Evolutionary conservation across 2,113 vertebrate genomes (phyloP), one percentile per base, ranked within the genome.

Genomic region (Ivindomyrus marchei): DNA sequence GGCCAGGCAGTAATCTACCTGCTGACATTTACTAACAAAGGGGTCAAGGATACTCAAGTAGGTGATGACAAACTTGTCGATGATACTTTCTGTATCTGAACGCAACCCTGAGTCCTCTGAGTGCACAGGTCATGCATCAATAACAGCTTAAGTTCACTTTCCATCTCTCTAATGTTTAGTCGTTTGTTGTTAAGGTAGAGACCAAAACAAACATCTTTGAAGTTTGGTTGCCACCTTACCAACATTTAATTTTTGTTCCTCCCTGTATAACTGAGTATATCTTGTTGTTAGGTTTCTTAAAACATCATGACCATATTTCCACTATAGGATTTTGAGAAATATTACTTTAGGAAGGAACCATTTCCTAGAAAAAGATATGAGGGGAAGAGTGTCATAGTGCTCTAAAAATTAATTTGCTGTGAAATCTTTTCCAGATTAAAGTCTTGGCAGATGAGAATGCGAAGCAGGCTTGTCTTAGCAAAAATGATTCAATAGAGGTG

Each of bases 41-140:
- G 93, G 24, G 95, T 96, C 66, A 93, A 92, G 0, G 92, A 95
- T 58, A 90, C 90, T 2, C 91, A 94, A 96, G 96, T 97, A 92
- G 90, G 91, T 56, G 53, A 17, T 84, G 90, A 90, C 83, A 89
- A 36, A 46, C 56, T 77, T 88, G 70, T 24, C 19, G 24, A 83
- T 83, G 89, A 74, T 90, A 77, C 52, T 53, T 47, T 56, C 88
- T 93, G 31, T 77, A 39, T 77, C 15, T 77, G 31, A 77, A 13
- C 15, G 19, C 74, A 42, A 42, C 13, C 74, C 8, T 42, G 31
- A 39, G 74, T 42, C 36, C 91, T 49, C 4, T 85, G 17, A 56
- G 36, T n/a, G 17, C 31, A 17, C 74, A 17, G 36, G 15, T 80
- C 74, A 80, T 42, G 74, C 74, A 42, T 17, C 74, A 39, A 42